Evolutionary conservation across 1,140 invertebrate species (phyloP).

Genomic region (Lordiphosa mommai): DNA sequence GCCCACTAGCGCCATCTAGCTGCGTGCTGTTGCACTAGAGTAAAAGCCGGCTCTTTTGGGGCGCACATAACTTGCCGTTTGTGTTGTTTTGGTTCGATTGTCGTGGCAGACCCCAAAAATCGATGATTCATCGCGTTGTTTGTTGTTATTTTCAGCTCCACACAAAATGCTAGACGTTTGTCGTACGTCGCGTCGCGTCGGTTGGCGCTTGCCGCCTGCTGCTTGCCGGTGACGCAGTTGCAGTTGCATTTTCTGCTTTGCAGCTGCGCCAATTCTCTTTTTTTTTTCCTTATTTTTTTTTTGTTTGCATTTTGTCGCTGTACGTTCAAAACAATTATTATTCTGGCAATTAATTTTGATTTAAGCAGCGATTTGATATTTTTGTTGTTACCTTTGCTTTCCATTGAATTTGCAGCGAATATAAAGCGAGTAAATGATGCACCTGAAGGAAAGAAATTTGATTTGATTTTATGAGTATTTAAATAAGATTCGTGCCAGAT

Average conservation of each 20-base stretch:
- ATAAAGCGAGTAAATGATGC: no score
- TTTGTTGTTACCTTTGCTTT: slow-evolving; percentile 29
- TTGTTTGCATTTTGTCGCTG: slow-evolving; percentile 65
- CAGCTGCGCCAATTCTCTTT: slow-evolving; percentile 73
- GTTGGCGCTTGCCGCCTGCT: slow-evolving; percentile 58
- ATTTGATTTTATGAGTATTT: no score
- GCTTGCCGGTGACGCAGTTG: slow-evolving; percentile 58
- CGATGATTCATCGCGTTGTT: slow-evolving; percentile 69
- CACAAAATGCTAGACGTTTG: slow-evolving; percentile 62
- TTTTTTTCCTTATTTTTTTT: slow-evolving; percentile 22
- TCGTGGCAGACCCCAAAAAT: slow-evolving; percentile 44
- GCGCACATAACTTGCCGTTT: slow-evolving; percentile 30
- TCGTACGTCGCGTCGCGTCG: slow-evolving; percentile 32
- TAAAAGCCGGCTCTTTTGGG: slow-evolving; percentile 40
- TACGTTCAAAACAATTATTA: slow-evolving; percentile 78
- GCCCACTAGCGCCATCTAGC: slow-evolving; percentile 73
- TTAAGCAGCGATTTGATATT: slow-evolving; percentile 77
- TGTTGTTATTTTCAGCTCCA: slow-evolving; percentile 47
- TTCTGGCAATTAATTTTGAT: slow-evolving; percentile 78
- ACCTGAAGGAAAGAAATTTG: no score
- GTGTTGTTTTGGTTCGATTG: slow-evolving; percentile 13
- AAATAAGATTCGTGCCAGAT: no score
- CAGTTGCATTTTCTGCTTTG: slow-evolving; percentile 45
- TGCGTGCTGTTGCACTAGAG: slow-evolving; percentile 51
- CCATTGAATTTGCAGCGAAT: no score